Evolutionary conservation across 1,140 invertebrate genomes (phyloP), one percentile per base, ranked within the genome.

Genomic region (Leptinotarsa undecemlineata): DNA sequence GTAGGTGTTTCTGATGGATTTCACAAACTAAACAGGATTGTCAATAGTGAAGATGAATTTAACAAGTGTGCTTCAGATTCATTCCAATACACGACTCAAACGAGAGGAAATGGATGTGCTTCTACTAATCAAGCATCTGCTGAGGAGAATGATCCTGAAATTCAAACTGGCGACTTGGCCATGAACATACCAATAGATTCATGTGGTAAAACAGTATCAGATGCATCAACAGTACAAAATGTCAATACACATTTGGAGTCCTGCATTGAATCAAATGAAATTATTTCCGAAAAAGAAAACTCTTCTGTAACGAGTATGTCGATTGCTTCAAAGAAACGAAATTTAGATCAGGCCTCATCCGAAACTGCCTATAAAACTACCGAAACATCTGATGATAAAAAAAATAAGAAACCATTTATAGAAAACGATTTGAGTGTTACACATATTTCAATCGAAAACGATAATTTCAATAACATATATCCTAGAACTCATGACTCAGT

Each of bases 291-390:
- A 64, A 64, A 64, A 64, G 4, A 26, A 23, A 19, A 15, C 11
- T 64, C 63, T 17, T 67, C 42, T 21, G 13, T 62, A 26, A 68
- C 68, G 5, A 77, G 42, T 72, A 4, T 68, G 0, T 71, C 72
- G 1, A 63, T 63, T 20, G 74, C 74, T 63, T 76, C 76, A 11
- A 71, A 60, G 63, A 72, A 76, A 51, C 62, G 68, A 62, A 76
- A 76, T n/a, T 67, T 77, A 23, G 73, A 75, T 42, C 13, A 77
- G 42, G 48, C 17, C 8, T 60, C 69, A 57, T 20, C 51, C n/a
- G n/a, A 57, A 42, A 42, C 33, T 42, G 33, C 8, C 33, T 42
- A 42, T 42, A 42, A 42, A 42, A 42, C 33, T 42, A 42, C 8
- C 33, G 33, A 42, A 11, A 42, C 33, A 11, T 42, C 33, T 42